Percentiles rank a stretch among this genome's conserved stretches.
These are phyloP conservation scores for Matsumurasca onukii DNA, from an alignment of 1,140 invertebrate species.

Conservation along the genomic window DNA sequence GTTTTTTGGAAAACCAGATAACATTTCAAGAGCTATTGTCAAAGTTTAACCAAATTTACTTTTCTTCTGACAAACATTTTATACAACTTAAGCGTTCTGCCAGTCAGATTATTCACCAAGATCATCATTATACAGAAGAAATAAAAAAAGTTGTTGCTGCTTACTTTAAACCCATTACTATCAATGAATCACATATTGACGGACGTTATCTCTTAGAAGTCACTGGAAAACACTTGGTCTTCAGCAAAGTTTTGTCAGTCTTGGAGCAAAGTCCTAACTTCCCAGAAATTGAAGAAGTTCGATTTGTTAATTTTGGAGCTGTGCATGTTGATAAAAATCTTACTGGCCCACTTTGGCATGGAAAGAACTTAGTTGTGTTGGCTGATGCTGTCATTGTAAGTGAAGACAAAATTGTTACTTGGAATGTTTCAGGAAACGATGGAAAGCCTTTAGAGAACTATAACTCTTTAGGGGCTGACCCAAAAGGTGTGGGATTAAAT, in stretches of 20 bases:
- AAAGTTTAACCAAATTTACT: too few relatives aligned
- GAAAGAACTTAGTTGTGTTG: conserved; percentile 34
- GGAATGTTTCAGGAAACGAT: conserved; percentile 38
- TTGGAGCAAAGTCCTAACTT: not conserved
- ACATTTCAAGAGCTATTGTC: too few relatives aligned
- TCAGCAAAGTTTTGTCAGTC: not conserved
- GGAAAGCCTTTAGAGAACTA: conserved; percentile 9
- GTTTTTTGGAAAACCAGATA: too few relatives aligned
- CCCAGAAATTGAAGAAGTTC: conserved; percentile 27
- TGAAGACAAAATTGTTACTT: conserved; percentile 17
- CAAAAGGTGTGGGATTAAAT: not conserved
- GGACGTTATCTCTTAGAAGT: conserved; percentile 1
- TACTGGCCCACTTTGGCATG: conserved; percentile 28
- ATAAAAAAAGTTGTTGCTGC: too few relatives aligned
- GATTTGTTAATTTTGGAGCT: conserved; percentile 27
- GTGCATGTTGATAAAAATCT: conserved; percentile 34
- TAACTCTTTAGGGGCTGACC: not conserved
- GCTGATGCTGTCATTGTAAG: conserved; percentile 28
- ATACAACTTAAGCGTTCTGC: too few relatives aligned
- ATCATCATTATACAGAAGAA: too few relatives aligned
- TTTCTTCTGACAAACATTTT: too few relatives aligned
- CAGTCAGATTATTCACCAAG: too few relatives aligned
- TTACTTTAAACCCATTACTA: not conserved
- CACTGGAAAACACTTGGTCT: not conserved
- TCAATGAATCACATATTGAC: not conserved